A percentile compares a stretch with the other conserved stretches of the same genome.
These are phyloP conservation scores for Tribolium castaneum DNA, from an alignment of 1,140 invertebrate genomes.

Conservation along the genomic window DNA sequence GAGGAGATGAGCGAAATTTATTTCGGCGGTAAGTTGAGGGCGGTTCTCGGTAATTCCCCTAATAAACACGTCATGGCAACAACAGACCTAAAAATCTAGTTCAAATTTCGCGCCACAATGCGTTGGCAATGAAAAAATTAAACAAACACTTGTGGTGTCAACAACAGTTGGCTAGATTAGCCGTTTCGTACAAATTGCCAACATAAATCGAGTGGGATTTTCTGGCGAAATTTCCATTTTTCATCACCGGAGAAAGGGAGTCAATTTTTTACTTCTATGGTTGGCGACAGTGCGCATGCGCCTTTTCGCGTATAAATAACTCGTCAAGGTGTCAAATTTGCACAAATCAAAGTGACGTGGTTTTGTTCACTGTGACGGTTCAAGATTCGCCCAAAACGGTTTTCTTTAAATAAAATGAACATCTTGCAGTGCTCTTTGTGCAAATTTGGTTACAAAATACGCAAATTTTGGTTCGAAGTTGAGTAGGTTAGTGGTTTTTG, in stretches of 20 bases:
- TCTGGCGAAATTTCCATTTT: too few relatives aligned
- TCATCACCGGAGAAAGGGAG: too few relatives aligned
- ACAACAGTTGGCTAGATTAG: too few relatives aligned
- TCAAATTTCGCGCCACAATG: too few relatives aligned
- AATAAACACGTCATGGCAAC: too few relatives aligned
- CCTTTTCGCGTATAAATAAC: neutral
- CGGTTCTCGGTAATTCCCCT: neutral
- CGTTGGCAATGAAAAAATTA: too few relatives aligned
- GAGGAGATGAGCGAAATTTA: too few relatives aligned
- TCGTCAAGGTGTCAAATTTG: neutral
- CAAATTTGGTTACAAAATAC: constrained; percentile 37
- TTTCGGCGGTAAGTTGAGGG: neutral
- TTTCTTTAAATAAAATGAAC: constrained; percentile 32
- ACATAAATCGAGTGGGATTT: too few relatives aligned
- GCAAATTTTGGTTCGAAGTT: constrained; percentile 36
- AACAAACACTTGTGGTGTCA: too few relatives aligned
- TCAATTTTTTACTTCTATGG: neutral
- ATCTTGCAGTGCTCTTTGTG: constrained; percentile 31
- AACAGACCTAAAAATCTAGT: too few relatives aligned
- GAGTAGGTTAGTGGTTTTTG: constrained; percentile 19
- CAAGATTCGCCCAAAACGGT: neutral
- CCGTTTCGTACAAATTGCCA: too few relatives aligned
- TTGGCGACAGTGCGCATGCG: neutral
- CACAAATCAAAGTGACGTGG: neutral
- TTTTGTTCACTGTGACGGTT: constrained; percentile 4